Conservation (phyloP, 2,797 vertebrate genomes). For the Tragopan temminckii region DNA sequence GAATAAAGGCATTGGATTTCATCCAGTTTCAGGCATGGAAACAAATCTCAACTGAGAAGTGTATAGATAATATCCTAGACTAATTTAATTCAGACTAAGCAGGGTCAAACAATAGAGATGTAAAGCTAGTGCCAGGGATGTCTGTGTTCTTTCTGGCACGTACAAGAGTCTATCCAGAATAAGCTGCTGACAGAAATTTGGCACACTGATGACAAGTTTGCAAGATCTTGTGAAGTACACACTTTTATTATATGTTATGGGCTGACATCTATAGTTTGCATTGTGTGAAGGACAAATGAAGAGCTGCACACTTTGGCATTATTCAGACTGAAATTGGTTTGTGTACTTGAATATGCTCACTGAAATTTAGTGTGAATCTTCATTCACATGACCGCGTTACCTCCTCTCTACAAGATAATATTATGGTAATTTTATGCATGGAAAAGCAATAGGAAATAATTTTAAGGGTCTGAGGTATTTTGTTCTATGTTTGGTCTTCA, state of each 20-base stretch:
- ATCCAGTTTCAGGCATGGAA: not conserved
- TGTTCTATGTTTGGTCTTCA: not conserved
- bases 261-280: not conserved
- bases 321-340: not conserved
- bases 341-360: not conserved
- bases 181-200: not conserved
- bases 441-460: not conserved
- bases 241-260: rapidly evolving
- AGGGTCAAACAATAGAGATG: not conserved
- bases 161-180: rapidly evolving
- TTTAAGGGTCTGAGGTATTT: not conserved
- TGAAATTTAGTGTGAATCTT: not conserved
- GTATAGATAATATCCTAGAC: not conserved
- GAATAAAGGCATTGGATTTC: not conserved
- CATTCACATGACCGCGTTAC: rapidly evolving
- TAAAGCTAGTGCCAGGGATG: not conserved
- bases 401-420: not conserved
- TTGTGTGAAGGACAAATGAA: not conserved
- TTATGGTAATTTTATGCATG: not conserved
- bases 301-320: rapidly evolving
- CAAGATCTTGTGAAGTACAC: rapidly evolving
- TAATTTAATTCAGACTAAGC: not conserved
- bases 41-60: not conserved
- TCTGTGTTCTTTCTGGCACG: too few relatives aligned
- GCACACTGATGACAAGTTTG: rapidly evolving